These are phyloP conservation scores for Mesembrinibis cayennensis DNA, from an alignment of 2,113 vertebrate species.

Conservation along the genomic window DNA sequence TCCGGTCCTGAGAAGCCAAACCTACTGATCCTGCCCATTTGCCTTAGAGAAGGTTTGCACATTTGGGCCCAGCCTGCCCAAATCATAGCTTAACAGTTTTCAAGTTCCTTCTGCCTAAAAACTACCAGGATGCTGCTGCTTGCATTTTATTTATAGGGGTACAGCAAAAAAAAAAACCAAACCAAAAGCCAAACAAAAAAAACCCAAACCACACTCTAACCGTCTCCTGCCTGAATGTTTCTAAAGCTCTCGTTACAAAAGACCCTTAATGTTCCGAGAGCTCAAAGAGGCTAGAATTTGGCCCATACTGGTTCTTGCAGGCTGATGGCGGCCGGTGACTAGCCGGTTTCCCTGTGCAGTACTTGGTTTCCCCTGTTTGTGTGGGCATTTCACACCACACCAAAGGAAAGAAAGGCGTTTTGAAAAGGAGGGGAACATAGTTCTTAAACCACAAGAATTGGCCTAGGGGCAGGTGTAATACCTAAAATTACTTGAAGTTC, in stretches of 20 bases:
- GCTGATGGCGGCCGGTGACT: fast-evolving
- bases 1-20: neutral
- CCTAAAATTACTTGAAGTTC: slow-evolving; percentile 24
- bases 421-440: neutral
- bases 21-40: neutral
- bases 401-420: neutral
- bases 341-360: neutral
- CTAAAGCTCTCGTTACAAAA: neutral
- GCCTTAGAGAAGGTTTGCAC: neutral
- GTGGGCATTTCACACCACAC: neutral
- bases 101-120: neutral
- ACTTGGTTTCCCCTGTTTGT: neutral
- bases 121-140: neutral
- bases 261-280: too few relatives aligned
- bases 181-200: neutral
- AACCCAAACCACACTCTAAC: too few relatives aligned
- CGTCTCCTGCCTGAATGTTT: fast-evolving
- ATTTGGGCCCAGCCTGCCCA: neutral
- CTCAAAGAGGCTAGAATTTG: neutral
- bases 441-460: slow-evolving; percentile 43
- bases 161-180: neutral
- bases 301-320: neutral
- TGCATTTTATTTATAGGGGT: neutral
- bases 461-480: slow-evolving; percentile 20
- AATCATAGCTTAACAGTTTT: neutral